Base-by-base conservation (phyloP, 2,113 vertebrate species). In the Taurulus bubalis region DNA sequence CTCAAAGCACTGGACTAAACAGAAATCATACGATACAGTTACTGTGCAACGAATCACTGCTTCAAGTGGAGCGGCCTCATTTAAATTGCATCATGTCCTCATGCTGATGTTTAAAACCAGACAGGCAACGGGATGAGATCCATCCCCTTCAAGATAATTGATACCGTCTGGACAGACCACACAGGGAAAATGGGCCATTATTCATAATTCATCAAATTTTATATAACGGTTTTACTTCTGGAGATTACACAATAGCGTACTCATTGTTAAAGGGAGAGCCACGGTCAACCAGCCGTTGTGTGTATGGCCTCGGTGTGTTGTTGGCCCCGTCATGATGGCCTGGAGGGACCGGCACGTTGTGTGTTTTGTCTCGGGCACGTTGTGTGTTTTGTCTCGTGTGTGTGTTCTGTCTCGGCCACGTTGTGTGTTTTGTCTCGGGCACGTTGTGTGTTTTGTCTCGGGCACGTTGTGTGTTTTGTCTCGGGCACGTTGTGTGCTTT, bases 161-260 rank as follows among this genome's bases (percentile, higher is more conserved):
- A 91, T 89, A 79, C 47, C 14, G 18, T 75, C 75, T 68, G 53
- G 68, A 11, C 80, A 30, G 82, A 71, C 85, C 84, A 68, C 80
- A 84, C 69, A n/a, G 49, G 18, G 73, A 79, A 91, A 91, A 85
- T 75, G 55, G 84, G 71, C 8, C 78, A 73, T 90, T 81, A 92
- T 91, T 91, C 80, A 94, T 90, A 87, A 92, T 92, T 93, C 67
- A 93, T 90, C 36, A 14, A 1, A 68, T 89, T 90, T 89, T 84
- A 92, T 85, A 65, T 83, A 92, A 92, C 85, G 64, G 79, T 84
- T 90, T 89, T 78, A 87, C 79, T 92, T 89, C 66, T 84, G 62
- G 76, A 80, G 75, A 83, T 92, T 87, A 87, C 58, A 90, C 79
- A 90, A 85, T 90, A 77, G 83, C 87, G 63, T 79, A 66, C 85